phyloP scores from a whole-genome alignment of 2,888 invertebrate genomes.

The Drosophila formosana region DNA sequence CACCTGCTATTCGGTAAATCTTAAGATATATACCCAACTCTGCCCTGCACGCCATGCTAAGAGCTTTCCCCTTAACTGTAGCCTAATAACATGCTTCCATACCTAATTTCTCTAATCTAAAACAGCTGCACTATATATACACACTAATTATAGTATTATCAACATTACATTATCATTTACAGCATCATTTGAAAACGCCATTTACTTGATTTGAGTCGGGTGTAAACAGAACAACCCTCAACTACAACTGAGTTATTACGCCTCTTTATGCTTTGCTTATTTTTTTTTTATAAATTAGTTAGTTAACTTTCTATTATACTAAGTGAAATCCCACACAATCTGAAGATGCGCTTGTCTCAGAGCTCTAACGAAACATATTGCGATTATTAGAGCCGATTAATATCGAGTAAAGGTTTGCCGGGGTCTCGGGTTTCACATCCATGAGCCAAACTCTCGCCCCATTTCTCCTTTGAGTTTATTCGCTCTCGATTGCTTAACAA shows the following conservation, averaged over 20 bases:
- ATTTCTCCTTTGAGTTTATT: constrained; percentile 33
- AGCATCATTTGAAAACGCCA: constrained; percentile 38
- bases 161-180: constrained; percentile 3
- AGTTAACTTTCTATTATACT: constrained; percentile 1
- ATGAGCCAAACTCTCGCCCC: constrained; percentile 33
- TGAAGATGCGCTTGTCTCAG: constrained; percentile 42
- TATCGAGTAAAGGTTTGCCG: constrained; percentile 15
- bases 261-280: constrained; percentile 35
- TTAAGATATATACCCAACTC: not conserved
- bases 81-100: not conserved
- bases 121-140: constrained; percentile 9
- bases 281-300: constrained; percentile 2
- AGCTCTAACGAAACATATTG: constrained; percentile 31
- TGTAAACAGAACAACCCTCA: constrained; percentile 29
- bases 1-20: constrained; percentile 85
- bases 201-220: constrained; percentile 69
- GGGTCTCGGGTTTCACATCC: constrained; percentile 20
- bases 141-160: constrained; percentile 6
- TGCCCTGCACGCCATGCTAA: constrained; percentile 8
- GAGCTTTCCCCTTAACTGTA: constrained; percentile 1
- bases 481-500: constrained; percentile 36
- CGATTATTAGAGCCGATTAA: constrained; percentile 28
- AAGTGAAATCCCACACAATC: constrained; percentile 16
- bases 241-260: constrained; percentile 27
- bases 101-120: not conserved